A percentile compares a stretch with the other conserved stretches of the same genome.
Conservation (phyloP, 2,113 vertebrate genomes). For the Saccopteryx bilineata region DNA sequence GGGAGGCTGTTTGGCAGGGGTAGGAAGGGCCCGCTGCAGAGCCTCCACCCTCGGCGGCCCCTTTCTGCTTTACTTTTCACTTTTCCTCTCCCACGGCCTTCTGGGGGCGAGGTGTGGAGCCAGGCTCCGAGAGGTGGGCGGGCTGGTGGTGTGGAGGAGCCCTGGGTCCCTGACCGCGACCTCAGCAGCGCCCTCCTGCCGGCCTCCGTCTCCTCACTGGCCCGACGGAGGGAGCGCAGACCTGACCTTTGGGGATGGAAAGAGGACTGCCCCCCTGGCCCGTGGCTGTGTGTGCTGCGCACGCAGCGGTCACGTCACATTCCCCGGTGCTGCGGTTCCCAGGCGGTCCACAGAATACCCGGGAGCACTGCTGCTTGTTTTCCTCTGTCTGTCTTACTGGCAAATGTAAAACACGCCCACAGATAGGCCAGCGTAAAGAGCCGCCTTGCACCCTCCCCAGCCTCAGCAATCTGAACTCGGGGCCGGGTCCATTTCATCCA, state of each 20-base stretch:
- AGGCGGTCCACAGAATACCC: neutral
- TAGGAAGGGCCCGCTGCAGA: constrained; percentile 51
- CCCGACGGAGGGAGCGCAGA: neutral
- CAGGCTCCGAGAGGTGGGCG: neutral
- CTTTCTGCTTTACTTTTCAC: neutral
- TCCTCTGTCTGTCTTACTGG: neutral
- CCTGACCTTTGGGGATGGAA: neutral
- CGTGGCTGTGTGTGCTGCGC: rapidly evolving
- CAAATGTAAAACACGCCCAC: neutral
- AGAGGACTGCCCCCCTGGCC: neutral
- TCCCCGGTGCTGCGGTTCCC: neutral
- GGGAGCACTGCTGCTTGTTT: neutral
- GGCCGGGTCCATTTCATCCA: neutral
- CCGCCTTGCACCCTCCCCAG: neutral
- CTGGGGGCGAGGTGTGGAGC: neutral
- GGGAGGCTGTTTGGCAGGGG: constrained; percentile 76
- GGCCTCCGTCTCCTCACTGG: neutral
- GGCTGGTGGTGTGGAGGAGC: neutral
- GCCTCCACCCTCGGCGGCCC: neutral
- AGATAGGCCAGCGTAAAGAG: neutral
- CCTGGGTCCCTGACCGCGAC: neutral
- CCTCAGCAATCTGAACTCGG: neutral
- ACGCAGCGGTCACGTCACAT: rapidly evolving
- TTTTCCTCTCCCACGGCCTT: neutral
- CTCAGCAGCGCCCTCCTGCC: neutral